Evolutionary conservation across 2,888 invertebrate species (phyloP), one percentile per base, ranked within the genome.

Genomic region (Lasioglossum zephyrum): DNA sequence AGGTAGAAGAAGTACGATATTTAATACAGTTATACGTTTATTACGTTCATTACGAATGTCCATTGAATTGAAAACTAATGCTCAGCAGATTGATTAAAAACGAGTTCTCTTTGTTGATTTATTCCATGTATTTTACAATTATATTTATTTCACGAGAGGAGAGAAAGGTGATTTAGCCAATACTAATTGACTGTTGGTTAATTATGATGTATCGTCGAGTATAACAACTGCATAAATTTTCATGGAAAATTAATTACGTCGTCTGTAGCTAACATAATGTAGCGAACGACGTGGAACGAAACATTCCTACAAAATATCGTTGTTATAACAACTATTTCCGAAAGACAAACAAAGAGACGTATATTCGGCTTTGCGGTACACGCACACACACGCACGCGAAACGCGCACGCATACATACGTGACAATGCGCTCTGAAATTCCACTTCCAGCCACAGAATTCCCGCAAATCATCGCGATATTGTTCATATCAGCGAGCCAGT

Each of bases 401-500:
- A 13, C 44, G 4, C 13, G 44, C 11, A 26, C 2, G 4, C n/a
- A 22, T n/a, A 16, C 41, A 22, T 2, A 4, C 47, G 26, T 18
- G 8, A n/a, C 44, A 26, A 36, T 6, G 13, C 0, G 31, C 41
- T 44, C 53, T 2, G 53, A 74, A 79, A 77, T 77, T 47, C 5
- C 44, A 72, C 26, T 75, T 63, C 75, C n/a, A 49, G 39, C 18
- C 18, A 18, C 63, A n/a, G 44, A 26, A 53, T 36, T 11, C n/a
- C 41, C 63, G 39, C 39, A 16, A 81, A 49, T 26, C 60, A 49
- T 44, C 39, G 22, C 11, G 36, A 6, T 26, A 31, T 39, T 77
- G 63, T 81, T 53, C 44, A 39, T 84, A 72, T 66, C 26, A 22
- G 13, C 3, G 53, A 69, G 44, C 22, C 31, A 26, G 36, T 39